Evolutionary conservation across 2,888 invertebrate species (phyloP).

Genomic region (Ypsolopha scabrella): DNA sequence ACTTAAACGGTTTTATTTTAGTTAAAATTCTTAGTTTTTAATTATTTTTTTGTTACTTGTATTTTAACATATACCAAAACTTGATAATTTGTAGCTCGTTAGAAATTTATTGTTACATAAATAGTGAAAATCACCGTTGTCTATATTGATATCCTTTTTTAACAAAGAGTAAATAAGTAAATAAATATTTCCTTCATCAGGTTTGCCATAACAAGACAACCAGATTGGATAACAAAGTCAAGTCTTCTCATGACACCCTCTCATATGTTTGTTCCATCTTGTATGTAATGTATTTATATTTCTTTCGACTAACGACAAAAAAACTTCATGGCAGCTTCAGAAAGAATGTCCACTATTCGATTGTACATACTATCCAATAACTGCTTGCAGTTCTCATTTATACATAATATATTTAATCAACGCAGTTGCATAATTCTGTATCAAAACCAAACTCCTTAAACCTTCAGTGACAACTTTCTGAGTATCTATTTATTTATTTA

Average conservation of each 20-base stretch:
- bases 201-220: slow-evolving; percentile 6
- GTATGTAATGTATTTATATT: background rate
- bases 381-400: background rate
- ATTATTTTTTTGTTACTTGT: no score
- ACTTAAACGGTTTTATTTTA: slow-evolving; percentile 1
- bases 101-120: no score
- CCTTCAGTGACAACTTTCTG: background rate
- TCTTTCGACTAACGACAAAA: background rate
- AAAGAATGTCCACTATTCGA: background rate
- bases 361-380: background rate
- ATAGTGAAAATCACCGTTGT: no score
- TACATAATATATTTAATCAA: background rate
- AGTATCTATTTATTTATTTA: background rate
- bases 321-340: background rate
- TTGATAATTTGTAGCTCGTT: no score
- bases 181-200: slow-evolving; percentile 2
- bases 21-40: no score
- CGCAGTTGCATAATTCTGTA: background rate
- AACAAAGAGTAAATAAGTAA: no score
- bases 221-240: slow-evolving; percentile 8
- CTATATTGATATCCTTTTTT: no score
- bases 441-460: background rate
- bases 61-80: no score
- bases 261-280: background rate
- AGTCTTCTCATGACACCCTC: slow-evolving; percentile 9